Percentiles rank a stretch among this genome's conserved stretches.
phyloP scores from a whole-genome alignment of 92 coral and sea anemone species.

The Phenganax marumi region DNA sequence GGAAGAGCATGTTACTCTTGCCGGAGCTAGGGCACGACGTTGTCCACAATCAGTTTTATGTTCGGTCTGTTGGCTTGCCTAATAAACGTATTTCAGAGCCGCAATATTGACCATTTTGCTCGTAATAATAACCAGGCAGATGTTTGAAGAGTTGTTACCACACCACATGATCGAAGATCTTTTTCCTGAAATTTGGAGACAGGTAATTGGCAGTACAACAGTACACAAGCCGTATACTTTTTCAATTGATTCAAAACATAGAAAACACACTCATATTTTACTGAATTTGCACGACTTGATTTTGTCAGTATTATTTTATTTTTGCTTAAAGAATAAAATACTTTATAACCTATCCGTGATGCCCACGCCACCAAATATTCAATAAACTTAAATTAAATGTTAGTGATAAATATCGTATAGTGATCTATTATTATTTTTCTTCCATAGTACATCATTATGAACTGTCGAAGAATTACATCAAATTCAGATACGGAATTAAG shows the following conservation, averaged over 20 bases:
- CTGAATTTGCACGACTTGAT: too few relatives aligned
- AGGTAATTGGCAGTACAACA: neutral
- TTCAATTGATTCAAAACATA: too few relatives aligned
- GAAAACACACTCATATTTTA: too few relatives aligned
- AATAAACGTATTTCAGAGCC: neutral
- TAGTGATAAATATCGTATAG: neutral
- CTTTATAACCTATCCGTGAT: too few relatives aligned
- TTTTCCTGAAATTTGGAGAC: conserved; percentile 37
- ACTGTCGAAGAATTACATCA: conserved; percentile 21
- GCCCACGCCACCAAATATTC: too few relatives aligned
- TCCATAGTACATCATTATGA: conserved; percentile 20
- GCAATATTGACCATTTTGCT: neutral
- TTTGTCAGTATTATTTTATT: too few relatives aligned
- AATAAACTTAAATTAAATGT: too few relatives aligned
- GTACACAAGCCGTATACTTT: too few relatives aligned
- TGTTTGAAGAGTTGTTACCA: conserved; percentile 36
- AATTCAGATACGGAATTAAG: conserved; percentile 10
- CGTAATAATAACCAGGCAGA: neutral
- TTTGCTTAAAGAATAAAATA: too few relatives aligned
- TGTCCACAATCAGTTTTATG: too few relatives aligned
- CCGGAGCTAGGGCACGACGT: too few relatives aligned
- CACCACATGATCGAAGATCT: conserved; percentile 30
- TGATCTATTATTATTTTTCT: neutral
- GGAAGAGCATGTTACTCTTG: too few relatives aligned
- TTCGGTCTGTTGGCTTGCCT: neutral